phyloP scores from a whole-genome alignment of 1,140 invertebrate species.

The Microplitis demolitor region DNA sequence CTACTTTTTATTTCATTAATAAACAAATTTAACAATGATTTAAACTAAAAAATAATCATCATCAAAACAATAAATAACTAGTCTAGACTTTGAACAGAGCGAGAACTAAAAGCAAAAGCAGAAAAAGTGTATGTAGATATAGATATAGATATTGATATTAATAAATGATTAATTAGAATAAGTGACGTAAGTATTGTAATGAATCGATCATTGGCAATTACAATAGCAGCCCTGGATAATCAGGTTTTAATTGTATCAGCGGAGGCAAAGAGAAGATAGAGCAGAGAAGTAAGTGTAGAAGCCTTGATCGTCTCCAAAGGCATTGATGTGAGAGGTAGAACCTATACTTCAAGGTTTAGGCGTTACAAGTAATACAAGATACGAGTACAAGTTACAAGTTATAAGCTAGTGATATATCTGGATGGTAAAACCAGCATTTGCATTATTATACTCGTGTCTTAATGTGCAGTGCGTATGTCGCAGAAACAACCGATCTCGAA shows the following conservation, averaged over 20 bases:
- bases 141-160: too few relatives aligned
- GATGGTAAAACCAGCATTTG: not conserved
- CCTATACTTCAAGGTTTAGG: conserved; percentile 10
- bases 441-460: not conserved
- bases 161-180: too few relatives aligned
- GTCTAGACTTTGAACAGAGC: too few relatives aligned
- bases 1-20: conserved; percentile 16
- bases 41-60: not conserved
- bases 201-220: too few relatives aligned
- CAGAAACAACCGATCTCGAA: not conserved
- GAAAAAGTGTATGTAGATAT: too few relatives aligned
- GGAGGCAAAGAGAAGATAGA: not conserved
- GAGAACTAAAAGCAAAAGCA: too few relatives aligned
- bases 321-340: conserved; percentile 12
- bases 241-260: not conserved
- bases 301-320: conserved; percentile 2
- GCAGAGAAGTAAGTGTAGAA: not conserved
- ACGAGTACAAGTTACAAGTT: too few relatives aligned
- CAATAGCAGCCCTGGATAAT: too few relatives aligned
- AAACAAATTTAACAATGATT: not conserved
- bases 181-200: too few relatives aligned
- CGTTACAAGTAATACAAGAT: not conserved
- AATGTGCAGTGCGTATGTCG: not conserved
- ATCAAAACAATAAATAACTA: too few relatives aligned
- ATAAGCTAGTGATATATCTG: not conserved